Evolutionary conservation across 1,140 invertebrate species (phyloP).

Genomic region (Dufourea novaeangliae): DNA sequence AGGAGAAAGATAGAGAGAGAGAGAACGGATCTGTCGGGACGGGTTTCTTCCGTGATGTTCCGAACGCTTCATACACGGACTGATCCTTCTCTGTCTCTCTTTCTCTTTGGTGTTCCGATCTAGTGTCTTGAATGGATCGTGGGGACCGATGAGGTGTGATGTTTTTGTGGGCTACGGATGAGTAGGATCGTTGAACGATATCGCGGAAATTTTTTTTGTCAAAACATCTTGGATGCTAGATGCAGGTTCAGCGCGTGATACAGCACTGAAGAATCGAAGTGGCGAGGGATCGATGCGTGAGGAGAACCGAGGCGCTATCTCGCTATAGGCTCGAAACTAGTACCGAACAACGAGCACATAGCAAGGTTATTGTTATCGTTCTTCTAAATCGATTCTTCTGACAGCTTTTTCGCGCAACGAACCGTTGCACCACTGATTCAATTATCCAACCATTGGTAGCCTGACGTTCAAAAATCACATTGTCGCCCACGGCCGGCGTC

Average conservation of each 20-base stretch:
- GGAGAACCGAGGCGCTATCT: too few species aligned
- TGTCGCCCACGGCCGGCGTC: background rate
- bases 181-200: background rate
- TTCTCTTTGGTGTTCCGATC: background rate
- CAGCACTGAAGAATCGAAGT: too few species aligned
- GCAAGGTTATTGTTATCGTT: too few species aligned
- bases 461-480: background rate
- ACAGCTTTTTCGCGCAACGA: background rate
- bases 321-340: too few species aligned
- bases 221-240: too few species aligned
- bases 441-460: background rate
- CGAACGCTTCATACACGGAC: background rate
- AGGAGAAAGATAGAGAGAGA: background rate
- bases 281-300: too few species aligned
- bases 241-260: too few species aligned
- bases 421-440: background rate
- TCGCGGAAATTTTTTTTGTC: background rate
- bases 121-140: background rate
- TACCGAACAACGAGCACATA: too few species aligned
- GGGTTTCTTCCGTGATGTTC: background rate
- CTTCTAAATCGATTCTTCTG: too few species aligned
- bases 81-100: too few species aligned
- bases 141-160: background rate
- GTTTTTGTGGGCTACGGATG: background rate
- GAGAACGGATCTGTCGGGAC: conserved; percentile 12